Evolutionary conservation across 2,797 vertebrate genomes (phyloP), one percentile per base, ranked within the genome.

Genomic region (Chaetodon trifasciatus): DNA sequence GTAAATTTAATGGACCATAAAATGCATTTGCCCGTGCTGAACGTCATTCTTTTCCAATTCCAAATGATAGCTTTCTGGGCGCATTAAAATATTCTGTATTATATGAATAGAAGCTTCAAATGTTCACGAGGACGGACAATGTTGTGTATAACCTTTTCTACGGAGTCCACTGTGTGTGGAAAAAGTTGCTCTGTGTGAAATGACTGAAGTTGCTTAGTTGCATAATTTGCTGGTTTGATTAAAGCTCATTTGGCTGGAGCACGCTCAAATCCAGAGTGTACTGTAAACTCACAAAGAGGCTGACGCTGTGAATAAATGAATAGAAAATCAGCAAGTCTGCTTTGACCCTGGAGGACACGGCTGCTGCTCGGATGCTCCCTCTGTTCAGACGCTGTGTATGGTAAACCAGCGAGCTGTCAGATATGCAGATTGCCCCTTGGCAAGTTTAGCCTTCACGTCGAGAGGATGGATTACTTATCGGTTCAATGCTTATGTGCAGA

Each of bases 301-400:
- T 52, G 52, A 73, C 11, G 13, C 44, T 70, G 70, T 65, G 64
- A 82, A 86, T 81, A 69, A 50, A 79, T 78, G 56, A 83, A 78
- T 81, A 71, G 17, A 83, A 35, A 84, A 86, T 78, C 0, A 75
- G 60, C 16, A 21, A 12, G 42, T 74, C 57, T 40, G 47, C 50
- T 61, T 70, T 75, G 82, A 84, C 79, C 60, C 76, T 63, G 6
- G 16, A 55, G 53, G 73, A 70, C 73, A 23, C 12, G 63, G 55
- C 35, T 42, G 49, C 47, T 44, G 65, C 63, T 60, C 16, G n/a
- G 63, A 77, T 39, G 19, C 28, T 7, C 62, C 44, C 42, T 19
- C 32, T 70, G 70, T 78, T 78, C 42, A 37, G 53, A 71, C 44
- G 39, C 28, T 23, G 4, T 19, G 35, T 63, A 52, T 15, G 50